These are phyloP conservation scores for Cantharis lateralis DNA, from an alignment of 2,888 invertebrate species.

Conservation along the genomic window DNA sequence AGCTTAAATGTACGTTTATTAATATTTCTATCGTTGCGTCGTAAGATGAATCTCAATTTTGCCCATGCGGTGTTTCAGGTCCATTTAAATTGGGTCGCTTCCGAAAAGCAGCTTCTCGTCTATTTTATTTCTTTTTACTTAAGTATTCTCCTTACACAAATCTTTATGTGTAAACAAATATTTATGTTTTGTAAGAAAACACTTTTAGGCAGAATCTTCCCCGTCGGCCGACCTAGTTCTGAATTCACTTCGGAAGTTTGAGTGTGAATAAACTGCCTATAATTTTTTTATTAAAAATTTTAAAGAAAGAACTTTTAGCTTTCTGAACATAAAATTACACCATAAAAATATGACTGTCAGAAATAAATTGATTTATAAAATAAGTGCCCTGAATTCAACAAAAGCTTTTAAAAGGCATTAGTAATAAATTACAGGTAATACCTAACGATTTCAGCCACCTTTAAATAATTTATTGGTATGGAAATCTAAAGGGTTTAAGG, in stretches of 20 bases:
- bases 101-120: not conserved
- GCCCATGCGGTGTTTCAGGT: not conserved
- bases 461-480: not conserved
- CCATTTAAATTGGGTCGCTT: not conserved
- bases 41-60: not conserved
- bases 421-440: not conserved
- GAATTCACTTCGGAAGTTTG: not conserved
- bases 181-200: not conserved
- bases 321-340: not conserved
- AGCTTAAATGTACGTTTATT: no score
- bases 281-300: not conserved
- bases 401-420: not conserved
- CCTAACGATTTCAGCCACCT: not conserved
- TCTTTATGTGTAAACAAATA: not conserved
- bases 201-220: not conserved
- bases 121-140: not conserved
- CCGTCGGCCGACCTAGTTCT: not conserved
- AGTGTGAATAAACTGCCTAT: not conserved
- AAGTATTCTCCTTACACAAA: not conserved
- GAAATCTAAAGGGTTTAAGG: not conserved
- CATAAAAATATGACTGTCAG: not conserved
- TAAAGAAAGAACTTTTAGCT: not conserved
- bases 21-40: no score
- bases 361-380: not conserved
- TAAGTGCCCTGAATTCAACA: not conserved